Evolutionary conservation across 2,113 vertebrate species (phyloP).

Genomic region (Lasiurus cinereus): DNA sequence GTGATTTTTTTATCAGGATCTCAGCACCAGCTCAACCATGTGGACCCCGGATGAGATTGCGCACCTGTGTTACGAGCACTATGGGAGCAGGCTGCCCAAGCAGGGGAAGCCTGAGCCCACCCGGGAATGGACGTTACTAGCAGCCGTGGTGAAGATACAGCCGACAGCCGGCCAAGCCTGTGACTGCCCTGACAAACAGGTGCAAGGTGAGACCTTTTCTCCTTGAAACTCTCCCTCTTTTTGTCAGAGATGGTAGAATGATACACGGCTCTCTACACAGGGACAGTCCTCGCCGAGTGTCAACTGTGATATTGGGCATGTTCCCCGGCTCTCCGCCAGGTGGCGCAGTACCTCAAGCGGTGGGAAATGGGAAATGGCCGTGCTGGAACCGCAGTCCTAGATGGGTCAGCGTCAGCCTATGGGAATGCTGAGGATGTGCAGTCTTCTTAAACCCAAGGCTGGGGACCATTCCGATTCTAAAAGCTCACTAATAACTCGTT

Average conservation of each 20-base stretch:
- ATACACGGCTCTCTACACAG: neutral
- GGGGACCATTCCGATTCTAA: neutral
- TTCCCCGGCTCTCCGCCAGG: neutral
- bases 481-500: slow-evolving; percentile 15
- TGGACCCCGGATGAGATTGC: slow-evolving; percentile 92
- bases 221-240: neutral
- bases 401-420: neutral
- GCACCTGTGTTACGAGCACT: slow-evolving; percentile 90
- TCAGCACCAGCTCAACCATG: slow-evolving; percentile 76
- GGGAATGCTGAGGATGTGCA: neutral
- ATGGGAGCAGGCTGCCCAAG: slow-evolving; percentile 88
- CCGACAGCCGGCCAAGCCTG: neutral
- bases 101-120: slow-evolving; percentile 92
- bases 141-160: slow-evolving; percentile 90
- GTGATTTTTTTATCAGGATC: neutral
- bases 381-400: neutral
- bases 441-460: neutral
- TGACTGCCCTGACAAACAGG: neutral
- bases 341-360: neutral
- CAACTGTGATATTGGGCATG: fast-evolving
- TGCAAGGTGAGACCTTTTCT: slow-evolving; percentile 68
- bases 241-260: neutral
- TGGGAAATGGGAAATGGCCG: fast-evolving
- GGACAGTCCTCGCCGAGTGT: neutral
- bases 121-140: slow-evolving; percentile 94